Evolutionary conservation across 2,888 invertebrate genomes (phyloP).

Genomic region (Apoda limacodes): DNA sequence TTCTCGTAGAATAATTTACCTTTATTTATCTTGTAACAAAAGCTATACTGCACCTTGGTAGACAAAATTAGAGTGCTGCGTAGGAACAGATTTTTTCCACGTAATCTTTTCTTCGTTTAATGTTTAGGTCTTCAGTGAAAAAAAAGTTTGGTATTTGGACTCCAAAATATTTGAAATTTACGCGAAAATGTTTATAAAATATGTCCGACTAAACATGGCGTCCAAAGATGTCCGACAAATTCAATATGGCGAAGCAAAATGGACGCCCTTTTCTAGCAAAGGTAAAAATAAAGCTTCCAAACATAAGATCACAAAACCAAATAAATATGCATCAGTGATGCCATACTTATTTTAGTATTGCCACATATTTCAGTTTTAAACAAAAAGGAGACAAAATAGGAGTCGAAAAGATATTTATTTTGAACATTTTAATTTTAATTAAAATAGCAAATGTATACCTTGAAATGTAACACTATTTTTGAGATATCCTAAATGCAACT

Average conservation of each 20-base stretch:
- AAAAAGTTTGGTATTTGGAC: slow-evolving; percentile 61
- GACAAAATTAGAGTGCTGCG: slow-evolving; percentile 58
- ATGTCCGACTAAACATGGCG: slow-evolving; percentile 82
- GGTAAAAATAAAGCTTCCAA: slow-evolving; percentile 39
- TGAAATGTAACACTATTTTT: too few species aligned
- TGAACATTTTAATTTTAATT: too few species aligned
- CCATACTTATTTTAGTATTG: too few species aligned
- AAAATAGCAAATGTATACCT: too few species aligned
- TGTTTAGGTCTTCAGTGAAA: slow-evolving; percentile 57
- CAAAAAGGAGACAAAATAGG: too few species aligned
- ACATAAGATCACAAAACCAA: too few species aligned
- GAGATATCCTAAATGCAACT: too few species aligned
- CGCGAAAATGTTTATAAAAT: slow-evolving; percentile 78
- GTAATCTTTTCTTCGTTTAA: slow-evolving; percentile 45
- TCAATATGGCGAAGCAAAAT: slow-evolving; percentile 71
- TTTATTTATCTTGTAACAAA: slow-evolving; percentile 67
- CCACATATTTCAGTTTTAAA: too few species aligned
- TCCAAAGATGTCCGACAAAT: slow-evolving; percentile 75
- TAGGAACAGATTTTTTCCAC: slow-evolving; percentile 52
- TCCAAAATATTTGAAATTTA: slow-evolving; percentile 70
- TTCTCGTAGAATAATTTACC: slow-evolving; percentile 62
- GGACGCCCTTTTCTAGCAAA: slow-evolving; percentile 51
- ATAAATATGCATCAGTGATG: too few species aligned
- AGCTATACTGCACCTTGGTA: slow-evolving; percentile 60
- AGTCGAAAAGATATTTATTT: too few species aligned